Evolutionary conservation across 2,113 vertebrate species (phyloP), one percentile per base, ranked within the genome.

Genomic region (Oncorhynchus nerka): DNA sequence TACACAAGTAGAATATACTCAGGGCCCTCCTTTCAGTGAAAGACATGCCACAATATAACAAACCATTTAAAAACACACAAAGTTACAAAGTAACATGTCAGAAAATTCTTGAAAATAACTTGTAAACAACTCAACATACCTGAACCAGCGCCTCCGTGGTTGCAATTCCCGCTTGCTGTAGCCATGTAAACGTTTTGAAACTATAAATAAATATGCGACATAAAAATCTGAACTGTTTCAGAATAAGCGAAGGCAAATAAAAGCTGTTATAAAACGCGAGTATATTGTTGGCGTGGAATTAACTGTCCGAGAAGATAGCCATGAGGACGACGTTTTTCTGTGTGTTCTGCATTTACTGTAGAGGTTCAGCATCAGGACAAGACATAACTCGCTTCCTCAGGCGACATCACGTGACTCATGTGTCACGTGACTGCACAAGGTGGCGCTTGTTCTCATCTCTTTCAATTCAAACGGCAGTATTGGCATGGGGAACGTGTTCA

Each of bases 111-210:
- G 59, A 22, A 24, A 62, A 57, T 45, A 3, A 45, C 39, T 45
- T 19, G n/a, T 62, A 22, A 62, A 62, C n/a, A 45, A 45, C 16
- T 24, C 59, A 22, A 79, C 73, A 32, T 66, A 79, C 78, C 78
- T 75, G 73, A 8, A 1, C 26, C 26, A 15, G 28, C 55, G 6
- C 61, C 9, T 19, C 32, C 59, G 2, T 62, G 59, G 59, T 7
- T 62, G 8, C 59, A 62, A 9, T 62, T 67, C 48, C 45, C 68
- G 72, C 61, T 62, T 30, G 61, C 7, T 5, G 78, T 66, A 55
- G 30, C 78, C 78, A 75, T 79, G 13, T 11, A 20, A 65, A 67
- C 55, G n/a, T 24, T 22, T 79, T 22, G 24, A 49, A 79, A 78
- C 11, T 13, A 72, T 26, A 48, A 68, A 74, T 74, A 49, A 71